These are phyloP conservation scores for Tychaedon coryphoeus DNA, from an alignment of 2,113 vertebrate genomes.

Conservation along the genomic window DNA sequence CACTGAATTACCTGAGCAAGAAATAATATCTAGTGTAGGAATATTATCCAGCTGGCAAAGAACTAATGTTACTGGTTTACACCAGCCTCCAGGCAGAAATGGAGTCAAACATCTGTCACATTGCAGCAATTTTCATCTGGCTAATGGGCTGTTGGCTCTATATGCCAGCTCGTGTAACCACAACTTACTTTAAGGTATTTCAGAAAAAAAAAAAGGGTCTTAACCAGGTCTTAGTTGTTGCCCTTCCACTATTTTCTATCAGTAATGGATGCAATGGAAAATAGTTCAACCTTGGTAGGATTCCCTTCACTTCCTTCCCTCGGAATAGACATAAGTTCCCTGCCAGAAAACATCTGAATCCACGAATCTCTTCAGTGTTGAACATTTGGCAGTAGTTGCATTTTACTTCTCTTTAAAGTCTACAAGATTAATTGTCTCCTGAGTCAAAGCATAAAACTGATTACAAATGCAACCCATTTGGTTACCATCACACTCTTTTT, in stretches of 20 bases:
- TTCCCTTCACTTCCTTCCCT: neutral
- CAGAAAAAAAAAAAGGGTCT: neutral
- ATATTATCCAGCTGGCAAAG: slow-evolving; percentile 48
- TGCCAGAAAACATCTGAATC: slow-evolving; percentile 1
- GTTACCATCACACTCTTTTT: neutral
- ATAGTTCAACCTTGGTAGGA: neutral
- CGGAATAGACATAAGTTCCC: neutral
- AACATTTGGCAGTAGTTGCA: neutral
- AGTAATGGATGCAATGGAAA: neutral
- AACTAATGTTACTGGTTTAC: slow-evolving; percentile 36
- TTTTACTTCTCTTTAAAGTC: slow-evolving; percentile 1
- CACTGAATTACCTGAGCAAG: slow-evolving; percentile 31
- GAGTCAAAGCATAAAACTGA: neutral
- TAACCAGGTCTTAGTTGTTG: neutral
- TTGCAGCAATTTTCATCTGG: slow-evolving; percentile 38
- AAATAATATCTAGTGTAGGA: slow-evolving; percentile 37
- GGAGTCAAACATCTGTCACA: slow-evolving; percentile 53
- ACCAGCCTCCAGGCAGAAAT: slow-evolving; percentile 37
- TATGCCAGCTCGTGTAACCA: neutral
- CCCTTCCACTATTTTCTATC: neutral
- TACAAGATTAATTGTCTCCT: neutral
- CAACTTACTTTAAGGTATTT: neutral
- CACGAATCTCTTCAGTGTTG: neutral
- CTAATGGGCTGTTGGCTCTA: slow-evolving; percentile 1
- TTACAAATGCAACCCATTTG: neutral